Evolutionary conservation across 92 coral and sea anemone genomes (phyloP), one percentile per base, ranked within the genome.

Genomic region (Paragorgia papillata): DNA sequence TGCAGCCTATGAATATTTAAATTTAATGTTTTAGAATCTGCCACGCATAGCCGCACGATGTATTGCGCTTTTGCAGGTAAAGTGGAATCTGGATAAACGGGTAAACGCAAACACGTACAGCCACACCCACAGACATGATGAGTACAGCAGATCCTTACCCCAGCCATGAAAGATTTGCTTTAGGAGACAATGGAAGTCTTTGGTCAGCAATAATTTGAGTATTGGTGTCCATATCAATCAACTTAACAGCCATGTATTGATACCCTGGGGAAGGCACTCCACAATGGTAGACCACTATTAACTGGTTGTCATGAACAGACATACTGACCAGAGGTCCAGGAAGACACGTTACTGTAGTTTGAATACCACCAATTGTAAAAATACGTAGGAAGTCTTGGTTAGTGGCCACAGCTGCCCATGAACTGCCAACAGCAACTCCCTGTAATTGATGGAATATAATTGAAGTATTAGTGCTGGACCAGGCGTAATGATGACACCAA

Each of bases 311-410:
- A 73, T 87, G 89, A 24, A 90, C 96, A 26, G 95, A 78, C 95
- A 91, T 88, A 27, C 89, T 80, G n/a, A 95, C 99, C 31, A 89
- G 90, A 0, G 97, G 88, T 34, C 99, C 97, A 60, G 99, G 90
- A 20, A 89, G 73, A 63, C 90, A 91, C 13, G 91, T 61, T 13
- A 95, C 39, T 32, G 77, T 86, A 35, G 88, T 86, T 89, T 95
- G 99, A 44, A 91, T 79, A 56, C 99, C 99, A 73, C 96, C 92
- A 32, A 95, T 71, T 8, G 99, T 91, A 66, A 95, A 88, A 18
- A 95, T 66, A 15, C 97, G 88, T 43, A 95, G 50, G 25, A 89
- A 75, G 34, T 83, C 85, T 57, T 87, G 90, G 87, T 83, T 85
- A 22, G 99, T 95, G 49, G 92, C 96, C 49, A 89, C 88, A 0